Evolutionary conservation across 1,140 invertebrate genomes (phyloP), one percentile per base, ranked within the genome.

Genomic region (Leptopilina boulardi): DNA sequence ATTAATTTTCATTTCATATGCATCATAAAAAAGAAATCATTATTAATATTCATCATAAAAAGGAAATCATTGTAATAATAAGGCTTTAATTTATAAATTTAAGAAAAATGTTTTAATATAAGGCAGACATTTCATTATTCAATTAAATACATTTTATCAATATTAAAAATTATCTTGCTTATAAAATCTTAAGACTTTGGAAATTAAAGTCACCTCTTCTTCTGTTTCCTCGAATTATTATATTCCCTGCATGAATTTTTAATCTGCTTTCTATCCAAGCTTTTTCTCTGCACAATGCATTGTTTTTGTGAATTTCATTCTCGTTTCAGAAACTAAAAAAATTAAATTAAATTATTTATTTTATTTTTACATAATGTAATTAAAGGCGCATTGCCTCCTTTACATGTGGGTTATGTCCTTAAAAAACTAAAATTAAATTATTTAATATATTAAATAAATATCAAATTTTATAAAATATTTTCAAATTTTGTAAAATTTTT

Each of bases 201-300:
- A 66, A 30, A 66, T 34, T 26, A 26, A 59, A 66, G 59, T 66
- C 59, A 66, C 59, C 59, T 66, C 59, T 66, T 66, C 59, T 66
- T 66, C 59, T 66, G 59, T 66, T n/a, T 66, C 59, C 59, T 66
- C 59, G 59, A 66, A 30, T n/a, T 15, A 66, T 4, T 66, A 4
- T 30, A 34, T 66, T 30, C 59, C 59, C 11, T n/a, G 59, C 59
- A 66, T 66, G 59, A 13, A 66, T 5, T 66, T 30, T 66, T 26
- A 66, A 66, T 30, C 13, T 30, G 59, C 59, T 66, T 66, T 66
- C 59, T 66, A 66, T 66, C 59, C 59, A 66, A 11, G 59, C 59
- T 66, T 66, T n/a, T 66, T 30, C 23, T 34, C 59, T 66, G 59
- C 59, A 66, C 59, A 30, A n/a, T n/a, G 59, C 47, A 51, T 51